Evolutionary conservation across 64 coral and sea anemone species (phyloP), one percentile per base, ranked within the genome.

Genomic region (Porites lutea): DNA sequence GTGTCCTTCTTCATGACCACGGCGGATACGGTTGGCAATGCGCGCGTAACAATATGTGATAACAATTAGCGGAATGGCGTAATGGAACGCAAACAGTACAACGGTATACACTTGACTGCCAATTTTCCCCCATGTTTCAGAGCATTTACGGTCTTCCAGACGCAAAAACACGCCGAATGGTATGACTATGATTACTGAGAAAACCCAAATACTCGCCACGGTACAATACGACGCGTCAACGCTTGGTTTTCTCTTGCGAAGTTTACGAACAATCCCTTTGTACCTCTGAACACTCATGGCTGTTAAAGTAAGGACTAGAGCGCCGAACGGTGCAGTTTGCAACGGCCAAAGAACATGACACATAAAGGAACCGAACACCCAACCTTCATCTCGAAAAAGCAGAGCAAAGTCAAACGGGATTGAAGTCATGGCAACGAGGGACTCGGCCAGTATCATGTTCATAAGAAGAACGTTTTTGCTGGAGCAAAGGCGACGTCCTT

Each of bases 331-430:
- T 9, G 92, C 48, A 7, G 95, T 96, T 55, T 96, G 95, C 47
- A 96, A 50, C 3, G 95, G 95, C 90, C 95, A 93, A 18, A 96
- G 46, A 18, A 93, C 20, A 79, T 93, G 92, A 50, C 95, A 96
- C 87, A 96, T 71, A 2, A 90, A 18, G 13, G 72, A 19, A 8
- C 95, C 95, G 76, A 96, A 96, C 60, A 93, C 20, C 95, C 95
- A 96, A 15, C 51, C 12, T 3, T 72, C 59, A 52, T 60, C 54
- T 54, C 69, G 65, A 18, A 90, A 72, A 4, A 93, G 59, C 44
- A 79, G 67, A n/a, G 85, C 18, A 55, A 96, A 61, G 82, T 96
- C 95, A 86, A 96, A 64, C 13, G 95, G 95, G 71, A 96, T 92
- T 48, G 80, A 89, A 45, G 92, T 90, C 14, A 92, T 62, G 10